These are phyloP conservation scores for Alcedo quadribrachys DNA, from an alignment of 2,797 vertebrate species.

Conservation along the genomic window DNA sequence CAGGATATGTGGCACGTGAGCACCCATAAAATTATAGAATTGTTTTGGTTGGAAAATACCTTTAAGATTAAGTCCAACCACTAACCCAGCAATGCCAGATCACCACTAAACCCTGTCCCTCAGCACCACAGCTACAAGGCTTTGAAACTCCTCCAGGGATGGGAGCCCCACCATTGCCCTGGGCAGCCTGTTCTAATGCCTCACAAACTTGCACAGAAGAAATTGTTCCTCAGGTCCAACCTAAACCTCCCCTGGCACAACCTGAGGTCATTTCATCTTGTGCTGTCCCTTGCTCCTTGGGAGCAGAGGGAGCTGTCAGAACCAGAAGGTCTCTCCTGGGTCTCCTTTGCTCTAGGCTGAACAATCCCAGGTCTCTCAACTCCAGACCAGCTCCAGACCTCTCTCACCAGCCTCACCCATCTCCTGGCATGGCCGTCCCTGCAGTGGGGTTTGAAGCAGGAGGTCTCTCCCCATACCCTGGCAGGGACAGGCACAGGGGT, in stretches of 20 bases:
- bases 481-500: not conserved
- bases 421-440: fast-evolving
- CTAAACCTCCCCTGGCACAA: not conserved
- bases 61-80: not conserved
- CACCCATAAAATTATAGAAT: not conserved
- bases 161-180: not conserved
- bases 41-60: not conserved
- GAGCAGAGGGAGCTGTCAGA: not conserved
- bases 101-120: not conserved
- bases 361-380: not conserved
- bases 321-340: not conserved
- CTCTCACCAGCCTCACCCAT: not conserved
- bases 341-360: not conserved
- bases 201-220: not conserved
- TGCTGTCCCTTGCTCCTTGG: not conserved
- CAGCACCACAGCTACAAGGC: not conserved
- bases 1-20: fast-evolving
- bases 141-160: not conserved
- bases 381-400: not conserved
- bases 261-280: not conserved
- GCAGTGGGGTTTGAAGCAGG: fast-evolving
- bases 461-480: not conserved
- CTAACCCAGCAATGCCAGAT: not conserved
- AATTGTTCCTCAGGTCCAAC: not conserved
- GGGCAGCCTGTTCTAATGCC: not conserved